These are phyloP conservation scores for Lithosia quadra DNA, from an alignment of 2,888 invertebrate species.

Conservation along the genomic window DNA sequence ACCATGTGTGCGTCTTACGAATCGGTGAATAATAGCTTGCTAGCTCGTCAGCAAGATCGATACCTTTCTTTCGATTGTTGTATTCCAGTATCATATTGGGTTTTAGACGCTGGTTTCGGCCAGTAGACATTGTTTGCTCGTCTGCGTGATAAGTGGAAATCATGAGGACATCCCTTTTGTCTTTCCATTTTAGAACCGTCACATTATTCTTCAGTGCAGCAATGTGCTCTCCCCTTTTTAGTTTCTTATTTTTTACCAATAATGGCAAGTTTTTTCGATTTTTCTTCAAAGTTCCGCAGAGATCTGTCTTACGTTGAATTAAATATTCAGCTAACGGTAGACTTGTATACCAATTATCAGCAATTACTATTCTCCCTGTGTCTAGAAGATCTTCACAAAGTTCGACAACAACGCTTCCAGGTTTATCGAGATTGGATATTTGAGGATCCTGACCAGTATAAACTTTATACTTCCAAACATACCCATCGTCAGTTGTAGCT, in stretches of 20 bases:
- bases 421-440: conserved; percentile 29
- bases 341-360: conserved; percentile 41
- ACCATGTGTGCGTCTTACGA: conserved; percentile 24
- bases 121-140: conserved; percentile 24
- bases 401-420: conserved; percentile 33
- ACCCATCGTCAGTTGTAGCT: conserved; percentile 26
- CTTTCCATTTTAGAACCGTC: conserved; percentile 43
- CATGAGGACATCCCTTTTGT: conserved; percentile 39
- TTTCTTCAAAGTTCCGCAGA: conserved; percentile 28
- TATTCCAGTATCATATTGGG: conserved; percentile 28
- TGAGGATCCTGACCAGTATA: conserved; percentile 30
- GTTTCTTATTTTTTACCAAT: conserved; percentile 28
- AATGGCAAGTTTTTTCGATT: conserved; percentile 30
- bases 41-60: conserved; percentile 32
- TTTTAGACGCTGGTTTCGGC: conserved; percentile 17
- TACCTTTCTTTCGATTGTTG: conserved; percentile 34
- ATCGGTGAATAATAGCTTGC: conserved; percentile 26
- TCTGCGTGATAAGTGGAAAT: conserved; percentile 35
- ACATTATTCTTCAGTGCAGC: conserved; percentile 29
- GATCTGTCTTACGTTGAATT: conserved; percentile 24
- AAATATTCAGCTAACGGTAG: conserved; percentile 37
- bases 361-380: conserved; percentile 31
- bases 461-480: conserved; percentile 30
- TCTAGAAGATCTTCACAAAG: conserved; percentile 31
- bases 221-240: conserved; percentile 17